Percentiles rank a stretch among this genome's conserved stretches.
Evolutionary conservation across 2,797 vertebrate species (phyloP).

Genomic region (Enteromius fasciolatus): DNA sequence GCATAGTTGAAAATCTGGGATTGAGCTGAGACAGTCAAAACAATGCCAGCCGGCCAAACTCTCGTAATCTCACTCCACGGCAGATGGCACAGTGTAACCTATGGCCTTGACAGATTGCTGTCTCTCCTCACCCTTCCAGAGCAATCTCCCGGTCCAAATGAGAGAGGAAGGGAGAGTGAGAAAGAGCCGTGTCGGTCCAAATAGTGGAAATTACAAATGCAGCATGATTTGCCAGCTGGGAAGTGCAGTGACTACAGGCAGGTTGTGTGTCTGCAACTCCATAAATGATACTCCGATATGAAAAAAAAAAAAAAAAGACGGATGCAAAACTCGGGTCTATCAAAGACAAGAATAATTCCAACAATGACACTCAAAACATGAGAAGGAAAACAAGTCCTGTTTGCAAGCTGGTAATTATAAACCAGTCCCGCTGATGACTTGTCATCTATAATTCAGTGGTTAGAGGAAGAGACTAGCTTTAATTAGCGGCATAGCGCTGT

Average conservation of each 20-base stretch:
- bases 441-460: conserved; percentile 74
- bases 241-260: conserved; percentile 41
- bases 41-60: conserved; percentile 72
- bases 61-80: conserved; percentile 74
- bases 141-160: conserved; percentile 52
- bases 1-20: conserved; percentile 60
- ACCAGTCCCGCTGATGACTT: conserved; percentile 71
- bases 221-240: conserved; percentile 40
- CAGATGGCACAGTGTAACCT: conserved; percentile 79
- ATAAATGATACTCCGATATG: conserved; percentile 30
- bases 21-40: conserved; percentile 69
- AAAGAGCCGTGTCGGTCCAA: conserved; percentile 36
- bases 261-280: conserved; percentile 18
- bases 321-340: conserved; percentile 33
- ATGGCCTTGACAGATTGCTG: conserved; percentile 77
- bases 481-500: conserved; percentile 69
- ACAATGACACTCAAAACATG: conserved; percentile 42
- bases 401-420: conserved; percentile 72
- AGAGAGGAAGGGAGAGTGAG: conserved; percentile 48
- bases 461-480: conserved; percentile 73
- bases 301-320: conserved; percentile 1
- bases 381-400: conserved; percentile 67
- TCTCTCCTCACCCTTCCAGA: conserved; percentile 74
- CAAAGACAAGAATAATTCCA: conserved; percentile 37
- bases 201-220: conserved; percentile 42